Percentiles rank a stretch among this genome's conserved stretches.
Evolutionary conservation across 1,140 invertebrate genomes (phyloP).

Genomic region (Sitophilus oryzae): DNA sequence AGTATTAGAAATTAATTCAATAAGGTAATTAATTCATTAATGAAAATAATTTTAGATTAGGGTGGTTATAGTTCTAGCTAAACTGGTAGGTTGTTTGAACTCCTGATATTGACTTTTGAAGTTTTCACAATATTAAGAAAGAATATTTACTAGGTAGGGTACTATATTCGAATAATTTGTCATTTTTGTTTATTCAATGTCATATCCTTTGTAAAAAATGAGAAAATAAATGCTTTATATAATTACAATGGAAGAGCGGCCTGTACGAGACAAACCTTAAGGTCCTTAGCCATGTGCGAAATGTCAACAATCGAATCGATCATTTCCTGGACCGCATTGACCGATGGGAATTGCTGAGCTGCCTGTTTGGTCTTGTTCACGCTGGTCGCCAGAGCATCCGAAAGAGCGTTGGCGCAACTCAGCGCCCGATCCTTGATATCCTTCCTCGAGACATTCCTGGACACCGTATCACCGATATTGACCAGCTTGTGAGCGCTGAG

Average conservation of each 20-base stretch:
- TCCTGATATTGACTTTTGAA: no score
- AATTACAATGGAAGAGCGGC: constrained; percentile 43
- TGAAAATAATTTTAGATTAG: no score
- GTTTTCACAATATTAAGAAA: no score
- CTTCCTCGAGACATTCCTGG: constrained; percentile 67
- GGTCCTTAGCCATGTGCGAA: constrained; percentile 67
- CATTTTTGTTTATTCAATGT: no score
- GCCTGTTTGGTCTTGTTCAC: constrained; percentile 85
- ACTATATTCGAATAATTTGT: no score
- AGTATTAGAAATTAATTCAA: no score
- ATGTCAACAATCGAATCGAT: constrained; percentile 82
- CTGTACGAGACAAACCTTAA: constrained; percentile 62
- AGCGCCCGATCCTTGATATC: constrained; percentile 68
- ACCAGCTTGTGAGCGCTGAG: constrained; percentile 88
- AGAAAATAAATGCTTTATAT: neutral
- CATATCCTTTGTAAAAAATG: neutral
- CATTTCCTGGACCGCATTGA: constrained; percentile 87
- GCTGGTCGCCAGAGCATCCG: constrained; percentile 74
- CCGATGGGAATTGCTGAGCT: constrained; percentile 84
- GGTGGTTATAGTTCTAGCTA: no score
- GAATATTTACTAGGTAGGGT: no score
- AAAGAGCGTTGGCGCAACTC: constrained; percentile 75
- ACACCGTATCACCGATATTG: constrained; percentile 88
- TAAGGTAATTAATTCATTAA: no score
- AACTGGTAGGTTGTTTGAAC: no score